These are phyloP conservation scores for Gari tellinella DNA, from an alignment of 2,888 invertebrate species.

Conservation along the genomic window DNA sequence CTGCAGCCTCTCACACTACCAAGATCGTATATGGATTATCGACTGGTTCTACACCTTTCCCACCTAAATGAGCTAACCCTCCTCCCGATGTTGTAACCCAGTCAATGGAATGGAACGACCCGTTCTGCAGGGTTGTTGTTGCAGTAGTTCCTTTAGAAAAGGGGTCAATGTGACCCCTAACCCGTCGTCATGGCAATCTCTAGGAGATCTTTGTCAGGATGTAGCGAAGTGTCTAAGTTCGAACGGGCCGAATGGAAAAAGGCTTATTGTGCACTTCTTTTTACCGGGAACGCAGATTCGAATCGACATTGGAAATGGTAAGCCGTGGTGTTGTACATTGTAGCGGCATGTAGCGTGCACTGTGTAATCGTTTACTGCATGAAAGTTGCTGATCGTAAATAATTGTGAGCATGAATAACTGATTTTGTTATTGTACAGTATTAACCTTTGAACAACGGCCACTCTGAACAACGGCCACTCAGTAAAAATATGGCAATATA, in stretches of 20 bases:
- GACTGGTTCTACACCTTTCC: no score
- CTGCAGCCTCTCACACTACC: no score
- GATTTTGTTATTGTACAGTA: no score
- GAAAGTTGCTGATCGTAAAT: no score
- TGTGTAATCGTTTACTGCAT: no score
- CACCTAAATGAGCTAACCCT: no score
- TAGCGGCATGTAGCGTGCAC: no score
- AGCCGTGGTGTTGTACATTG: conserved; percentile 41
- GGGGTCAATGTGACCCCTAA: conserved; percentile 41
- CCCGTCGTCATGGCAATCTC: conserved; percentile 44
- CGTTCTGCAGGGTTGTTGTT: conserved; percentile 34
- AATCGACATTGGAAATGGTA: conserved; percentile 58
- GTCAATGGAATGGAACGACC: conserved; percentile 50
- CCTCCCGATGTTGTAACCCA: conserved; percentile 29
- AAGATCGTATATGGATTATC: no score
- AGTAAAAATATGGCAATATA: no score
- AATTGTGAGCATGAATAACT: no score
- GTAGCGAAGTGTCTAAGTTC: conserved; percentile 41
- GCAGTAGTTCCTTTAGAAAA: conserved; percentile 42
- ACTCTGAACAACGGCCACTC: no score
- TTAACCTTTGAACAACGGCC: no score
- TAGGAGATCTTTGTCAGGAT: conserved; percentile 50
- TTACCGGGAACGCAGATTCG: conserved; percentile 50
- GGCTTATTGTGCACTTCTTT: conserved; percentile 53
- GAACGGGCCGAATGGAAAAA: conserved; percentile 34